Evolutionary conservation across 2,888 invertebrate genomes (phyloP).

Genomic region (Eulithis prunata): DNA sequence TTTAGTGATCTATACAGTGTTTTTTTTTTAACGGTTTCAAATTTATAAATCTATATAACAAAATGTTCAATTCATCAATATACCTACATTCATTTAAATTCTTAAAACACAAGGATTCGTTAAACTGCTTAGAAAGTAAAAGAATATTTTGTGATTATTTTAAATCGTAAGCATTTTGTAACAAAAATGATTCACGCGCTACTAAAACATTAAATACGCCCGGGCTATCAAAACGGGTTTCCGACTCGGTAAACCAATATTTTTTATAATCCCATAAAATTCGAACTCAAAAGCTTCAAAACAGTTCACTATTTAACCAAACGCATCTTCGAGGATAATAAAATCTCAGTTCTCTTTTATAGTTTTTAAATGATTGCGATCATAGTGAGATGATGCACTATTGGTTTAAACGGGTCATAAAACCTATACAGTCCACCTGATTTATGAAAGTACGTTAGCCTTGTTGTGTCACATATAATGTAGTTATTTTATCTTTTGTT

Average conservation of each 20-base stretch:
- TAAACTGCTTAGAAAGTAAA: neutral
- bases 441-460: slow-evolving; percentile 17
- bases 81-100: no score
- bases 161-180: slow-evolving; percentile 4
- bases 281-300: slow-evolving; percentile 45
- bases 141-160: neutral
- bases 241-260: slow-evolving; percentile 25
- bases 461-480: slow-evolving; percentile 40
- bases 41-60: no score
- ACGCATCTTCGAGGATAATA: slow-evolving; percentile 68
- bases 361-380: slow-evolving; percentile 44
- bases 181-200: slow-evolving; percentile 17
- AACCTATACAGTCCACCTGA: slow-evolving; percentile 10
- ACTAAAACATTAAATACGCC: slow-evolving; percentile 7
- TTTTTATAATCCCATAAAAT: slow-evolving; percentile 79
- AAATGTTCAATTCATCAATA: no score
- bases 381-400: slow-evolving; percentile 42
- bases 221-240: slow-evolving; percentile 15
- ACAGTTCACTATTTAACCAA: slow-evolving; percentile 49
- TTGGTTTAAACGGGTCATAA: slow-evolving; percentile 31
- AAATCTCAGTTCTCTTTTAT: slow-evolving; percentile 51
- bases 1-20: no score
- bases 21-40: no score
- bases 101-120: no score
- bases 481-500: no score